Evolutionary conservation across 2,797 vertebrate genomes (phyloP).

Genomic region (Melanogrammus aeglefinus): DNA sequence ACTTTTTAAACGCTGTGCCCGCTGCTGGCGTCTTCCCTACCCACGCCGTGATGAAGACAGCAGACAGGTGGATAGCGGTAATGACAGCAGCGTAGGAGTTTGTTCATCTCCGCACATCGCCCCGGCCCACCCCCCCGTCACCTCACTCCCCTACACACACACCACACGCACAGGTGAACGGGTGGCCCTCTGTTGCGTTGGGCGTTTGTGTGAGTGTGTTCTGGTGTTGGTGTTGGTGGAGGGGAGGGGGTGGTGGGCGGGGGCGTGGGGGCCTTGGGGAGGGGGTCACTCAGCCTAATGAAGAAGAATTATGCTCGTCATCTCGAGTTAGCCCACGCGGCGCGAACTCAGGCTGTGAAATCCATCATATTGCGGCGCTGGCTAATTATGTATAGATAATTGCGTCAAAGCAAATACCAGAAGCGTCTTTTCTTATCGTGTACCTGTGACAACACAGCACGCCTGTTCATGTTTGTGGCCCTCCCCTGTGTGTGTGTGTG

Average conservation of each 20-base stretch:
- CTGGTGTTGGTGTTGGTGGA: too few relatives aligned
- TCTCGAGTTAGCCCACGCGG: constrained; percentile 53
- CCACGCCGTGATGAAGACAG: constrained; percentile 36
- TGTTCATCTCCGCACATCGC: too few relatives aligned
- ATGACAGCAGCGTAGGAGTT: too few relatives aligned
- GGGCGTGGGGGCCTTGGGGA: constrained; percentile 1
- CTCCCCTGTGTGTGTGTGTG: too few relatives aligned
- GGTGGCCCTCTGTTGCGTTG: neutral
- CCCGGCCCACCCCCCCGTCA: too few relatives aligned
- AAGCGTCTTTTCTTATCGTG: constrained; percentile 38
- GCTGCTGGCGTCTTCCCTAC: neutral
- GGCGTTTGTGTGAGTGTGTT: neutral
- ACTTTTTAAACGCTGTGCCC: neutral
- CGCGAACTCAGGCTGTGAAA: constrained; percentile 62
- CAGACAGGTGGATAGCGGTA: constrained; percentile 5
- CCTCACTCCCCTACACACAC: neutral
- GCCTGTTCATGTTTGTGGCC: too few relatives aligned
- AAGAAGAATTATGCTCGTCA: constrained; percentile 70
- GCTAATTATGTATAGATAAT: constrained; percentile 69
- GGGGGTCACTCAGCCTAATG: constrained; percentile 57
- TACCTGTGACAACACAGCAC: neutral
- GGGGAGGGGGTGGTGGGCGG: constrained; percentile 6
- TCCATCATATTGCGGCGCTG: constrained; percentile 63
- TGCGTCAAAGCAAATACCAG: constrained; percentile 58
- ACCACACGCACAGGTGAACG: neutral